Evolutionary conservation across 2,797 vertebrate genomes (phyloP).

Genomic region (Enteromius afrohamiltoni): DNA sequence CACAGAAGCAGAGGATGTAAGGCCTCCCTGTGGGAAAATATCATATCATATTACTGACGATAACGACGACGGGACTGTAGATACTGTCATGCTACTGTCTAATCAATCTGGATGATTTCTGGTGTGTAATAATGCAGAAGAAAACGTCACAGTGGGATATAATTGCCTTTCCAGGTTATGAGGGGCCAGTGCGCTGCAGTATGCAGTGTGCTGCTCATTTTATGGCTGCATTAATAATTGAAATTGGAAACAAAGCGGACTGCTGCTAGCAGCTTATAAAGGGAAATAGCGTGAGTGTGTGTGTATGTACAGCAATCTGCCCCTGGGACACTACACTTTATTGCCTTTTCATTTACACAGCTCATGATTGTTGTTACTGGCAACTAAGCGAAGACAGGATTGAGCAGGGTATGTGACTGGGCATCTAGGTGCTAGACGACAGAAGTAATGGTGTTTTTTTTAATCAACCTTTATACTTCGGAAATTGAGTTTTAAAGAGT

Average conservation of each 20-base stretch:
- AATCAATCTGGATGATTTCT: slow-evolving; percentile 32
- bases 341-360: slow-evolving; percentile 57
- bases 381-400: slow-evolving; percentile 23
- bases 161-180: slow-evolving; percentile 13
- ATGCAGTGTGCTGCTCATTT: slow-evolving; percentile 56
- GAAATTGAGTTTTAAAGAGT: too few relatives aligned
- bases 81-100: background rate
- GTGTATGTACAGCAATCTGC: slow-evolving; percentile 37
- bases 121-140: slow-evolving; percentile 1
- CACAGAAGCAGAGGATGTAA: slow-evolving; percentile 86
- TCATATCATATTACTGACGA: background rate
- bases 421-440: slow-evolving; percentile 9
- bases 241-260: slow-evolving; percentile 60
- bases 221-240: slow-evolving; percentile 68
- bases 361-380: slow-evolving; percentile 33
- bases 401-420: background rate
- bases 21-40: slow-evolving; percentile 82
- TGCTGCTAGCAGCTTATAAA: slow-evolving; percentile 49
- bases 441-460: slow-evolving; percentile 32
- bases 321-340: slow-evolving; percentile 49
- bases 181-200: background rate
- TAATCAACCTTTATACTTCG: too few relatives aligned
- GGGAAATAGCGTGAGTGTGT: slow-evolving; percentile 37
- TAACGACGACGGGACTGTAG: background rate
- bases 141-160: slow-evolving; percentile 19